Conservation (phyloP, 2,797 vertebrate species). For the Arctocebus calabarensis region DNA sequence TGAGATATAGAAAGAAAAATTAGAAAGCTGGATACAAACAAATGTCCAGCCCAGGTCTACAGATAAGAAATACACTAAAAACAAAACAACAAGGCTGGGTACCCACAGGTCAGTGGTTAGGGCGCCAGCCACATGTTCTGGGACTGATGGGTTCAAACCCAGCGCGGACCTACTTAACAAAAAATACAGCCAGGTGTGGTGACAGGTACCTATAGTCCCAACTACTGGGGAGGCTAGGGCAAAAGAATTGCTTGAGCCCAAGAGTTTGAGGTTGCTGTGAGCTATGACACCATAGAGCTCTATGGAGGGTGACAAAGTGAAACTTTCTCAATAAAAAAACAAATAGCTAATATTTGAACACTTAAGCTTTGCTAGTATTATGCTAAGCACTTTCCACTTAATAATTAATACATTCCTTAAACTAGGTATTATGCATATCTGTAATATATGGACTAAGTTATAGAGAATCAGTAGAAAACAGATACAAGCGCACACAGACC, state of each 20-base stretch:
- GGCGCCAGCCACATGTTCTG: too few species aligned
- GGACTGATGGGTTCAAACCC: too few species aligned
- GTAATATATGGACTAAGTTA: neutral
- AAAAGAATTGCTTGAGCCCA: too few species aligned
- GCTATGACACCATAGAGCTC: too few species aligned
- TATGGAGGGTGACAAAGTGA: too few species aligned
- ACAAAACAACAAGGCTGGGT: neutral
- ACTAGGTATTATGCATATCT: neutral
- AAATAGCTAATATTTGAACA: neutral
- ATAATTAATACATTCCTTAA: neutral
- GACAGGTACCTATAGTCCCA: too few species aligned
- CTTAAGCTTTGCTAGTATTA: neutral
- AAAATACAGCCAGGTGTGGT: too few species aligned
- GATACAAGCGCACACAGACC: neutral
- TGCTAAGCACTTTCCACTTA: neutral
- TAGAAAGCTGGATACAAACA: neutral
- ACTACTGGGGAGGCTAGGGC: too few species aligned
- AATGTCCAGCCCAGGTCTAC: neutral
- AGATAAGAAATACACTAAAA: conserved; percentile 18
- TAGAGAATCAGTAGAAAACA: neutral
- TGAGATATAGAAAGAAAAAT: conserved; percentile 28
- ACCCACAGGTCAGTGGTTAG: too few species aligned
- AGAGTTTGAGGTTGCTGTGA: too few species aligned
- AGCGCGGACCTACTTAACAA: too few species aligned
- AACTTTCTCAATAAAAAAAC: too few species aligned